These are phyloP conservation scores for Indicator maculatus DNA, from an alignment of 2,113 vertebrate species.

Conservation along the genomic window DNA sequence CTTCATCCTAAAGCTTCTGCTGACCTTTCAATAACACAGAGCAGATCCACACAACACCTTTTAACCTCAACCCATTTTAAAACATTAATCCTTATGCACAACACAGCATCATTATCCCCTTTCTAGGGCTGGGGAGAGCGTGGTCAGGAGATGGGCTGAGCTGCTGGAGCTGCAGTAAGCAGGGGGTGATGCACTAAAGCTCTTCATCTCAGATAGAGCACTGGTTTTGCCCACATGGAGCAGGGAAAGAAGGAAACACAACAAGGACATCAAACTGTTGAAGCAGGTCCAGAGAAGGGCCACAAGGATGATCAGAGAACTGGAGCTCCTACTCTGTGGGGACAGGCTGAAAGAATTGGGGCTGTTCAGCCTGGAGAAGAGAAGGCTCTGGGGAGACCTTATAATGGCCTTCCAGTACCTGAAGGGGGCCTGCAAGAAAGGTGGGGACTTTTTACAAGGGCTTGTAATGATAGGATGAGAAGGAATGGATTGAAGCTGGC, in stretches of 20 bases:
- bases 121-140: not conserved
- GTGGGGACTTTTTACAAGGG: too few species aligned
- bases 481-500: too few species aligned
- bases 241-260: not conserved
- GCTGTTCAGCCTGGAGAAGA: too few species aligned
- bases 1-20: conserved; percentile 1
- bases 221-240: not conserved
- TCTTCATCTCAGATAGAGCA: not conserved
- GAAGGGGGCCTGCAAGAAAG: too few species aligned
- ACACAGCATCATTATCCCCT: not conserved
- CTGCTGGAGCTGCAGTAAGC: not conserved
- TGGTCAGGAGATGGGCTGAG: not conserved
- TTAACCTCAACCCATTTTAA: conserved; percentile 1
- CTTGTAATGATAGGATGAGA: too few species aligned
- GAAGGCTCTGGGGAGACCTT: too few species aligned
- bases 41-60: not conserved
- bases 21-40: not conserved
- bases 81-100: not conserved
- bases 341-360: too few species aligned
- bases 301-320: too few species aligned
- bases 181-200: not conserved
- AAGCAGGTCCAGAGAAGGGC: too few species aligned
- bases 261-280: too few species aligned
- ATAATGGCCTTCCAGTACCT: too few species aligned
- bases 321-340: too few species aligned